Evolutionary conservation across 2,113 vertebrate genomes (phyloP), one percentile per base, ranked within the genome.

Genomic region (Dolichotis patagonum): DNA sequence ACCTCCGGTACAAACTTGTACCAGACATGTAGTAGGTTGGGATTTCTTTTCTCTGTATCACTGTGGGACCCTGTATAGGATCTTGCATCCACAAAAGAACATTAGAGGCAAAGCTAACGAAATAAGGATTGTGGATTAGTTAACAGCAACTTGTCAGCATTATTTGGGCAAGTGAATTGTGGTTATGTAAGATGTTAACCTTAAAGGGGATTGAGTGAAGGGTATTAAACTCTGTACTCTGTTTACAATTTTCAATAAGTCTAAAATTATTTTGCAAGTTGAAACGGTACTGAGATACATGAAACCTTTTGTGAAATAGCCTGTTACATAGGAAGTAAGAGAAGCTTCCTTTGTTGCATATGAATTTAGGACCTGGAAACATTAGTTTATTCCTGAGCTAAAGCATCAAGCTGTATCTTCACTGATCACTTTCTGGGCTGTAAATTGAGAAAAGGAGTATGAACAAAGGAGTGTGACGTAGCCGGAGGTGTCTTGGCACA

Each of bases 171-270:
- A 7, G 43, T 71, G 56, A 75, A 1, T 84, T 28, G 2, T 19
- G 20, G 43, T 75, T 85, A 38, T 83, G 7, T 91, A 46, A 67
- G 71, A 63, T 60, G 41, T 58, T 81, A 63, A 22, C 71, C 35
- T 32, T 56, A 30, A 30, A 60, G 26, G 49, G 88, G 58, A 77
- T 30, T 54, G 35, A 60, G 46, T 6, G 32, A 73, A 67, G 60
- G 54, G 0, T 58, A 54, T 32, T 58, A 54, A 82, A 54, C 28
- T 69, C 46, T 73, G 26, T 41, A 10, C 26, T 49, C 11, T 56
- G 46, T 81, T 81, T 86, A 73, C 80, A 56, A 86, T 93, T 75
- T 96, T 91, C 63, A 85, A 0, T 17, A 92, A 86, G 52, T 67
- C 80, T 49, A 28, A 88, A 71, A 60, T 71, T 67, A 85, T 86